Percentiles rank a stretch among this genome's conserved stretches.
phyloP scores from a whole-genome alignment of 2,113 vertebrate species.

The Phyllopteryx taeniolatus region DNA sequence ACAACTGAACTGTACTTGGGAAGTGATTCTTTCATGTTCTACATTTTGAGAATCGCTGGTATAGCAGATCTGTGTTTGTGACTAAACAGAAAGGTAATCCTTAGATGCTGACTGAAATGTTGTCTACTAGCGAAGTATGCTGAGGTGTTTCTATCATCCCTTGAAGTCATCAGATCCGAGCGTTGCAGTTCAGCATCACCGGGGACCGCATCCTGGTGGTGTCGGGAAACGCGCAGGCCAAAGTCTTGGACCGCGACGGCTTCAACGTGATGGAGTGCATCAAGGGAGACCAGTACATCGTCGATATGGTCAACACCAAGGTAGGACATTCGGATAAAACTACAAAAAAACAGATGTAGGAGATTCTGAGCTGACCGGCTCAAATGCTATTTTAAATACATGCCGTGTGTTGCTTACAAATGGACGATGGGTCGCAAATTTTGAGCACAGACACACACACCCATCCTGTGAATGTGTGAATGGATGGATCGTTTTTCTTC shows the following conservation, averaged over 20 bases:
- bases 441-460: too few species aligned
- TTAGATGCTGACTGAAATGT: neutral
- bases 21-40: too few species aligned
- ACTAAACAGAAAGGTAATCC: too few species aligned
- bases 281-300: constrained; percentile 97
- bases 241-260: constrained; percentile 94
- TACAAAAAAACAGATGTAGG: neutral
- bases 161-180: constrained; percentile 89
- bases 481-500: too few species aligned
- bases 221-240: constrained; percentile 93
- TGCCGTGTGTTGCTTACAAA: too few species aligned
- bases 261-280: constrained; percentile 97
- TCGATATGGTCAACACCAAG: constrained; percentile 98
- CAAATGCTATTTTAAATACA: too few species aligned
- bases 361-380: neutral
- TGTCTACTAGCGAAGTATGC: too few species aligned
- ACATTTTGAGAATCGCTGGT: too few species aligned
- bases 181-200: constrained; percentile 91
- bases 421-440: too few species aligned
- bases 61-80: too few species aligned
- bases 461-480: too few species aligned
- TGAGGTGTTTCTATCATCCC: constrained; percentile 1
- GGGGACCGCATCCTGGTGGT: constrained; percentile 94
- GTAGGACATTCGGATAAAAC: constrained; percentile 57
- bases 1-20: too few species aligned